Percentiles rank a stretch among this genome's conserved stretches.
Evolutionary conservation across 2,797 vertebrate genomes (phyloP).

Genomic region (Triplophysa bombifrons): DNA sequence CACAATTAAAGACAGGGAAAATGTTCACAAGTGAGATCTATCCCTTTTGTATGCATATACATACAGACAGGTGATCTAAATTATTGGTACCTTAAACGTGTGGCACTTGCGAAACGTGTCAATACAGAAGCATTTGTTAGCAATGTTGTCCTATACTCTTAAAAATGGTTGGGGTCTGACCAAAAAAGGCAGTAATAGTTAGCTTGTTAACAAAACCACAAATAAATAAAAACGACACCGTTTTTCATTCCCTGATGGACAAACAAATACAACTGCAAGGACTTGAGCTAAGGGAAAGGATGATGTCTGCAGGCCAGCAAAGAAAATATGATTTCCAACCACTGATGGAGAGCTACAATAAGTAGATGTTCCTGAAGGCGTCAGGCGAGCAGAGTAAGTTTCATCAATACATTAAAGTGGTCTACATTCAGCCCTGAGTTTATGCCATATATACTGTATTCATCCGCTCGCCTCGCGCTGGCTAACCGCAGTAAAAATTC

Average conservation of each 20-base stretch:
- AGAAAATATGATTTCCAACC: conserved; percentile 25
- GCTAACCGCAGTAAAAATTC: conserved; percentile 17
- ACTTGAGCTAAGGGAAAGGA: conserved; percentile 11
- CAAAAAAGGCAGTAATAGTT: conserved; percentile 14
- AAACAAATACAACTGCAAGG: background rate
- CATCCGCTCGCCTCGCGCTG: conserved; percentile 7
- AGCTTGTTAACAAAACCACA: conserved; percentile 19
- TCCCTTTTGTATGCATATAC: conserved; percentile 49
- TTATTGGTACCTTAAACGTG: conserved; percentile 48
- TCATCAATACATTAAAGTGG: conserved; percentile 58
- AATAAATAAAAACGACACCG: conserved; percentile 40
- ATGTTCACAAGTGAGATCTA: conserved; percentile 36
- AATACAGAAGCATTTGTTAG: conserved; percentile 20
- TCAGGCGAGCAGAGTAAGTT: conserved; percentile 17
- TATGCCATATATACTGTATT: conserved; percentile 34
- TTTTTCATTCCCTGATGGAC: conserved; percentile 34
- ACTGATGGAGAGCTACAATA: conserved; percentile 25
- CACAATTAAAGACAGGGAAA: conserved; percentile 32
- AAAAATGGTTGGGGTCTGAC: background rate
- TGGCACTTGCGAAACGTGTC: conserved; percentile 34
- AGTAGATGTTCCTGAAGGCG: conserved; percentile 17
- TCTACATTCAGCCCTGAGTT: conserved; percentile 71
- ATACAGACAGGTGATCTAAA: conserved; percentile 3
- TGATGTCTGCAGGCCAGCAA: conserved; percentile 5
- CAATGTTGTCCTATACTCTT: background rate